Evolutionary conservation across 2,113 vertebrate species (phyloP).

Genomic region (Ctenomys sociabilis): DNA sequence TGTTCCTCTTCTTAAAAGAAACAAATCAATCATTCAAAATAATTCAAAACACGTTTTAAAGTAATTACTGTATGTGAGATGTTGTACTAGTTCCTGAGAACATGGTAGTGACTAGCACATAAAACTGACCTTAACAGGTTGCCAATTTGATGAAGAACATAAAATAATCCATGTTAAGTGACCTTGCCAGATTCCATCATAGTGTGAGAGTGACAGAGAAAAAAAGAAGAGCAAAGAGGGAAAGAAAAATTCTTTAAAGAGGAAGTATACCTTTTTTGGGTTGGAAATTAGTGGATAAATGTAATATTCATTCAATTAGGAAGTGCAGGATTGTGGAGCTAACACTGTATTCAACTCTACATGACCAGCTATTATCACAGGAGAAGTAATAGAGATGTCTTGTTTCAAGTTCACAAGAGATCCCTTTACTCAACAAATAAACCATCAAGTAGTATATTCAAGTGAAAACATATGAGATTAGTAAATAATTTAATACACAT

Average conservation of each 20-base stretch:
- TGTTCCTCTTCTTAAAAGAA: neutral
- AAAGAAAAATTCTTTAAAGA: neutral
- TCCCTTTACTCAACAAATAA: neutral
- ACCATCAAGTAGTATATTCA: neutral
- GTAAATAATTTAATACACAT: neutral
- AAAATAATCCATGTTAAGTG: neutral
- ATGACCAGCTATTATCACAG: too few species aligned
- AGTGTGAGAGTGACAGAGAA: neutral
- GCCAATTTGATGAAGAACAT: neutral
- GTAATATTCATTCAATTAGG: neutral
- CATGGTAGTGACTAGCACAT: neutral
- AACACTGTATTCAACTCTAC: neutral
- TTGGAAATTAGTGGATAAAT: neutral
- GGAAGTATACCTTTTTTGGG: neutral
- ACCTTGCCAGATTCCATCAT: neutral
- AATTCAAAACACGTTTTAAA: neutral
- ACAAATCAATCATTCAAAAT: neutral
- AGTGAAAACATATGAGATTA: neutral
- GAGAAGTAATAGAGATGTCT: neutral
- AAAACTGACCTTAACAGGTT: conserved; percentile 20
- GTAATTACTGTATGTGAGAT: neutral
- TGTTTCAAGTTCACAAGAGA: neutral
- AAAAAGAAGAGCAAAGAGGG: neutral
- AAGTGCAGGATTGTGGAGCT: neutral
- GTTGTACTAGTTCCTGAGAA: neutral